Evolutionary conservation across 2,113 vertebrate genomes (phyloP).

Genomic region (Gadus chalcogrammus): DNA sequence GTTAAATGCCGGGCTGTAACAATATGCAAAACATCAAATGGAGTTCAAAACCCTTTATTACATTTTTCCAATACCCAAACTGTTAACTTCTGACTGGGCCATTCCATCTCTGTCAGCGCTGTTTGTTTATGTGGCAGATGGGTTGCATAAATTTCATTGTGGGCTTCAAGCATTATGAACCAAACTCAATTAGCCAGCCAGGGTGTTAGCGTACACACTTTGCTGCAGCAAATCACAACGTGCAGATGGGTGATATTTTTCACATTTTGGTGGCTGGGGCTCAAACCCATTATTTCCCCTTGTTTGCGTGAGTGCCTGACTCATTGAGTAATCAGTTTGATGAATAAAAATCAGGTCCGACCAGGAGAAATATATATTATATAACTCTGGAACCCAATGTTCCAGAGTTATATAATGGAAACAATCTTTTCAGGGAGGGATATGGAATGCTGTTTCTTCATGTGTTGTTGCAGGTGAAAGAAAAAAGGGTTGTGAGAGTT

Average conservation of each 20-base stretch:
- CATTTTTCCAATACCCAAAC: conserved; percentile 57
- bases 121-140: conserved; percentile 70
- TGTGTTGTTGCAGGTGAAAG: conserved; percentile 19
- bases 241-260: conserved; percentile 64
- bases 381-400: conserved; percentile 42
- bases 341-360: conserved; percentile 56
- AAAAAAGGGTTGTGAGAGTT: conserved; percentile 14
- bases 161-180: conserved; percentile 52
- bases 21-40: conserved; percentile 29
- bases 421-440: too few species aligned
- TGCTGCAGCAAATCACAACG: conserved; percentile 52
- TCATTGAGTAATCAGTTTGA: conserved; percentile 65
- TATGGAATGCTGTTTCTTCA: too few species aligned
- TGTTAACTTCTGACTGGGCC: conserved; percentile 56
- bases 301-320: conserved; percentile 55
- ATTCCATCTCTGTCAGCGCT: conserved; percentile 45
- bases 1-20: conserved; percentile 5
- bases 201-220: conserved; percentile 61
- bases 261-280: conserved; percentile 53
- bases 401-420: too few species aligned
- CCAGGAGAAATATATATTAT: conserved; percentile 39
- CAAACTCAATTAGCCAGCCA: conserved; percentile 66
- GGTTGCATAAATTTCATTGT: conserved; percentile 58
- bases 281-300: conserved; percentile 53
- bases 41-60: conserved; percentile 12